Conservation (phyloP, 2,797 vertebrate genomes). For the Yasuhikotakia modesta region DNA sequence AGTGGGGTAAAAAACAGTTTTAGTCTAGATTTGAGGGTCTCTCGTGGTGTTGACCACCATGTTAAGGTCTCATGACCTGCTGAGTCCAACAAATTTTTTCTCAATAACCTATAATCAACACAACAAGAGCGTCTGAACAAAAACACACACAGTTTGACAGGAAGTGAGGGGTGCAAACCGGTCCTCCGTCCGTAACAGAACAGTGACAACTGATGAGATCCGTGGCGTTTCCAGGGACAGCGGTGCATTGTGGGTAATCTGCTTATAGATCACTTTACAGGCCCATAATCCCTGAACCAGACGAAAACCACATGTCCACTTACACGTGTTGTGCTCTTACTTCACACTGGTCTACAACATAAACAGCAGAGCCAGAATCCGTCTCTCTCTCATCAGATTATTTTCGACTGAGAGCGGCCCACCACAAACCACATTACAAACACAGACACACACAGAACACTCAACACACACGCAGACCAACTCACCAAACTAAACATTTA, state of each 20-base stretch:
- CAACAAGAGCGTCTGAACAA: too few species aligned
- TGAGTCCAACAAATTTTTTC: too few species aligned
- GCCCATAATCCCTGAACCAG: slow-evolving; percentile 30
- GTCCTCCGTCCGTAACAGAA: background rate
- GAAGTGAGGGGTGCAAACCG: background rate
- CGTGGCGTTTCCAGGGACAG: slow-evolving; percentile 1
- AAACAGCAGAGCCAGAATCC: slow-evolving; percentile 53
- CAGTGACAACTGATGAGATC: background rate
- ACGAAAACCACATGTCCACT: slow-evolving; percentile 47
- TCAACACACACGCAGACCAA: slow-evolving; percentile 11
- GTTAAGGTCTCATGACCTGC: too few species aligned
- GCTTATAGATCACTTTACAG: slow-evolving; percentile 17
- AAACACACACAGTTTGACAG: too few species aligned
- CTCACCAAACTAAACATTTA: slow-evolving; percentile 4
- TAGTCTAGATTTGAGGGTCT: too few species aligned
- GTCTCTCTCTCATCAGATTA: slow-evolving; percentile 59
- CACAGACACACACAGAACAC: slow-evolving; percentile 10
- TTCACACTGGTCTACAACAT: slow-evolving; percentile 51
- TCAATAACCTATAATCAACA: too few species aligned
- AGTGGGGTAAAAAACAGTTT: too few species aligned
- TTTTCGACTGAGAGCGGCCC: slow-evolving; percentile 50
- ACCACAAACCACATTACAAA: slow-evolving; percentile 56
- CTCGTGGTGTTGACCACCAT: too few species aligned
- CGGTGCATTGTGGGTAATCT: slow-evolving; percentile 39
- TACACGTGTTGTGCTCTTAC: slow-evolving; percentile 11